These are phyloP conservation scores for Epizoanthus illoricatus DNA, from an alignment of 92 coral and sea anemone species.

Conservation along the genomic window DNA sequence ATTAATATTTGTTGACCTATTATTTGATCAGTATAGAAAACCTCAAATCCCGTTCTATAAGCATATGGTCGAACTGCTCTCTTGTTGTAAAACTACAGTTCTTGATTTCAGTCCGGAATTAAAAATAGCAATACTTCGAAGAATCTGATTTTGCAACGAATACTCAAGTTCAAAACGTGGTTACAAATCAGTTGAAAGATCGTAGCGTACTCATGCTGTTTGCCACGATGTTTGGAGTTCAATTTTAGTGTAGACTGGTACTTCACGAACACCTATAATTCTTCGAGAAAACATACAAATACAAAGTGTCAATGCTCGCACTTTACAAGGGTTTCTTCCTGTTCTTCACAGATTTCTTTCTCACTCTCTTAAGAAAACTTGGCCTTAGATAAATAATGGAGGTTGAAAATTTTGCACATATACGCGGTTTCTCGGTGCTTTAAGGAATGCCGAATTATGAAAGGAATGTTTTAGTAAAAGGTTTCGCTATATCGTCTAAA, in stretches of 20 bases:
- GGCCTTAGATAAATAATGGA: neutral
- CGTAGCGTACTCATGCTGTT: neutral
- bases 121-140: neutral
- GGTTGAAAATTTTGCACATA: neutral
- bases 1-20: constrained; percentile 1
- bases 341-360: neutral
- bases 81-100: neutral
- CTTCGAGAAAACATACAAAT: neutral
- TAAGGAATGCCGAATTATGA: constrained; percentile 11
- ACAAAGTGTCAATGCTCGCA: too few relatives aligned
- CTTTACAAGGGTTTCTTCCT: neutral
- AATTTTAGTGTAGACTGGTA: too few relatives aligned
- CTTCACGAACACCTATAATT: neutral
- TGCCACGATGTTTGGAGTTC: neutral
- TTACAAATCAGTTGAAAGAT: neutral
- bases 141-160: constrained; percentile 4
- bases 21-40: neutral
- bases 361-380: neutral
- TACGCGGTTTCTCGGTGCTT: constrained; percentile 21
- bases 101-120: neutral
- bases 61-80: too few relatives aligned
- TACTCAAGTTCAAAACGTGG: neutral
- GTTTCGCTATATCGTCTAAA: neutral
- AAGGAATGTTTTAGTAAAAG: constrained; percentile 7
- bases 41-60: neutral